Evolutionary conservation across 2,888 invertebrate species (phyloP).

Genomic region (Lobophora halterata): DNA sequence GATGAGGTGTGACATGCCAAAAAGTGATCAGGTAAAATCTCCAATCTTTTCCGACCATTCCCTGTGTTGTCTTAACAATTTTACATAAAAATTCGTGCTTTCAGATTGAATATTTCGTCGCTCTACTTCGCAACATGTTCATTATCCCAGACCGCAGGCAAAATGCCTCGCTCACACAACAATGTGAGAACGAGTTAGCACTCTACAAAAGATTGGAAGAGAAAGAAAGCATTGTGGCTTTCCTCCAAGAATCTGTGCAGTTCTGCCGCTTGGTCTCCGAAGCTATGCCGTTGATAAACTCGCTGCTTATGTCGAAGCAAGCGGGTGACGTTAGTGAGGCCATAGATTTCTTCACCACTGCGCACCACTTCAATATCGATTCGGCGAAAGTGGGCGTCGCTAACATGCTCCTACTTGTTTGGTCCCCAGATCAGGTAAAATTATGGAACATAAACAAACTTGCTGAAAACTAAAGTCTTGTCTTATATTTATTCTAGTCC

Average conservation of each 20-base stretch:
- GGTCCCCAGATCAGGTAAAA: constrained; percentile 87
- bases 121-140: constrained; percentile 66
- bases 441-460: background rate
- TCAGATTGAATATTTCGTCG: constrained; percentile 71
- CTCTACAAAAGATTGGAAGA: constrained; percentile 78
- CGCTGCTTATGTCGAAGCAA: constrained; percentile 86
- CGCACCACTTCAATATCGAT: constrained; percentile 88
- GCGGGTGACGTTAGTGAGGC: constrained; percentile 93
- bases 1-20: constrained; percentile 69
- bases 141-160: constrained; percentile 59
- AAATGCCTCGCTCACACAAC: constrained; percentile 54
- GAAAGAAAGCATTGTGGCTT: constrained; percentile 84
- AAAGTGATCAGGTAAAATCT: constrained; percentile 67
- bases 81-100: constrained; percentile 24
- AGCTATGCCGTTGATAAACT: constrained; percentile 82
- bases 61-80: background rate
- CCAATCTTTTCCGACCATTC: no score
- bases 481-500: background rate
- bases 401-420: constrained; percentile 89
- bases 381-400: constrained; percentile 86
- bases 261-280: constrained; percentile 72
- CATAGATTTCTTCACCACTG: constrained; percentile 92
- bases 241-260: constrained; percentile 83
- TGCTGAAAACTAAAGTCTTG: background rate
- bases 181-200: constrained; percentile 68